Evolutionary conservation across 2,888 invertebrate genomes (phyloP).

Genomic region (Caenorhabditis doughertyi): DNA sequence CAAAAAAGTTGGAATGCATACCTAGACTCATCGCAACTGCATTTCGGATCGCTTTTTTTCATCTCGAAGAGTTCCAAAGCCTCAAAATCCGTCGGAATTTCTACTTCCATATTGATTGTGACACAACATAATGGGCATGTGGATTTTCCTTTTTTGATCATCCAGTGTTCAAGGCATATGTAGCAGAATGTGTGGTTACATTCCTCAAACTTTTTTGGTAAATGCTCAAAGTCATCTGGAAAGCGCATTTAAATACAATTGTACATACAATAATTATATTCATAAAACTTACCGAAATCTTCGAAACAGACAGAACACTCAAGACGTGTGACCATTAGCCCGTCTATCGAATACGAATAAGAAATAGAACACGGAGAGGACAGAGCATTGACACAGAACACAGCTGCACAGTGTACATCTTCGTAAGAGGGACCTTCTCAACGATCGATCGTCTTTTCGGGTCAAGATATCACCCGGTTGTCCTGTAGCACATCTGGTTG

Average conservation of each 20-base stretch:
- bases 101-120: background rate
- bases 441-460: constrained; percentile 13
- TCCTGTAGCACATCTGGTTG: constrained; percentile 18
- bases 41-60: constrained; percentile 33
- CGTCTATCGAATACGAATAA: background rate
- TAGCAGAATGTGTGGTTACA: constrained; percentile 46
- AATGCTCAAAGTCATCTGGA: constrained; percentile 34
- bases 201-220: constrained; percentile 19
- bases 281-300: constrained; percentile 15
- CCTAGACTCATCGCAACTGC: constrained; percentile 27
- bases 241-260: background rate
- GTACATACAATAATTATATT: background rate
- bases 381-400: background rate
- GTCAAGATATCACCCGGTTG: constrained; percentile 23
- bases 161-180: constrained; percentile 20
- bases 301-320: constrained; percentile 39
- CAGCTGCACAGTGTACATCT: constrained; percentile 30
- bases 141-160: constrained; percentile 5
- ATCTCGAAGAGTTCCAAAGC: constrained; percentile 24
- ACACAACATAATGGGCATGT: constrained; percentile 40
- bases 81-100: constrained; percentile 27
- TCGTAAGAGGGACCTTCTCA: background rate
- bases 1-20: background rate
- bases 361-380: background rate
- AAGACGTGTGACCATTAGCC: constrained; percentile 34